Base-by-base conservation (phyloP, 2,113 vertebrate genomes). In the Marmota monax region DNA sequence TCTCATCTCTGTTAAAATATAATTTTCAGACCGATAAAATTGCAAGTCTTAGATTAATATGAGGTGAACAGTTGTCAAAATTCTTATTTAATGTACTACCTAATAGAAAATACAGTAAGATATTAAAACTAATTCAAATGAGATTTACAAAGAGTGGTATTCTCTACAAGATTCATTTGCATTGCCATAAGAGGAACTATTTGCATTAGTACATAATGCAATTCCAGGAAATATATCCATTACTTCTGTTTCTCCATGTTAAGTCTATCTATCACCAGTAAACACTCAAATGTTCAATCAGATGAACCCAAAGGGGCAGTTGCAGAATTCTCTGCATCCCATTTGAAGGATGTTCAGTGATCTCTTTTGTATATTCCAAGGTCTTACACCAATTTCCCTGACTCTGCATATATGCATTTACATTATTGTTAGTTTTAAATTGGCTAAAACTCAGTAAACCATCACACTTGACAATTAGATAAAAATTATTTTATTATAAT, bases 51-150 rank as follows among this genome's bases (percentile, higher is more conserved):
- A 58, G 42, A 69, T 6, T 91, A 91, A 74, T 78, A n/a, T 39
- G 16, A 88, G 88, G 51, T 82, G 42, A 88, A 88, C 25, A 83
- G 18, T 72, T 82, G 63, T 67, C 69, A 94, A 94, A 79, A 6
- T 9, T 67, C 85, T 79, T 82, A 48, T 18, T 88, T 61, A 83
- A 85, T 14, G 12, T 12, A 93, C 29, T 78, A 70, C 74, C 51
- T 93, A 95, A 39, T 61, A 9, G 73, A 1, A n/a, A 37, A 69
- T 92, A 27, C 3, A 39, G 3, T 58, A 90, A 88, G 7, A 45
- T 88, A 58, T 77, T 93, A 90, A 94, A 77, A 89, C 7, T 7
- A 82, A 88, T 70, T 70, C 56, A 69, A 56, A 39, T 78, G 10
- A 92, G 16, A 88, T 67, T 51, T 91, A 29, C 27, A 56, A 23